These are phyloP conservation scores for Leucophenga varia DNA, from an alignment of 1,140 invertebrate genomes.

Conservation along the genomic window DNA sequence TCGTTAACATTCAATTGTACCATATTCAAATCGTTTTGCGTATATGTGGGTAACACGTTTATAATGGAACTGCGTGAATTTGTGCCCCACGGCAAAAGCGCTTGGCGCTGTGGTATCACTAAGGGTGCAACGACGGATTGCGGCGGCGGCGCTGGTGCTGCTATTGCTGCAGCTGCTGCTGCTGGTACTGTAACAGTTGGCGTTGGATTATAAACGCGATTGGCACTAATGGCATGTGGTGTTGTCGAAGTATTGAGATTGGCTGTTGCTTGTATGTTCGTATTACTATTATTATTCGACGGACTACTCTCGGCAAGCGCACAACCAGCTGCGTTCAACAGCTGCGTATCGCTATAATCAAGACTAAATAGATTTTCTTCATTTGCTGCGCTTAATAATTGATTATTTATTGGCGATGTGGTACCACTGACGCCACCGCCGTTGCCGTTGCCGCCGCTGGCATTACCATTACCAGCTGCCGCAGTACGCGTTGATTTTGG, in stretches of 20 bases:
- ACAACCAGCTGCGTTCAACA: too few species aligned
- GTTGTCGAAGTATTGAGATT: too few species aligned
- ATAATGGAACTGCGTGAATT: constrained; percentile 51
- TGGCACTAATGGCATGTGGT: too few species aligned
- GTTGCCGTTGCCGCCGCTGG: constrained; percentile 4
- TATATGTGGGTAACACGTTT: constrained; percentile 46
- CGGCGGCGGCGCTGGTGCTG: constrained; percentile 18
- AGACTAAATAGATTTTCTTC: too few species aligned
- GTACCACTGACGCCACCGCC: constrained; percentile 26
- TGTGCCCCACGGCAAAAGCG: constrained; percentile 50
- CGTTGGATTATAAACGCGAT: too few species aligned
- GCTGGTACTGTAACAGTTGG: constrained; percentile 14
- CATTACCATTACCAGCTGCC: neutral
- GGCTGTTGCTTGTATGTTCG: too few species aligned
- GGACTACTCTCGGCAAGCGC: neutral
- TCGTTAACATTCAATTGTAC: constrained; percentile 19
- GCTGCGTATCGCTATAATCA: too few species aligned
- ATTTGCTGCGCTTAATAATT: constrained; percentile 18
- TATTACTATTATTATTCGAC: too few species aligned
- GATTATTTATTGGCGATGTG: constrained; percentile 45
- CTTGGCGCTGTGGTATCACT: constrained; percentile 46
- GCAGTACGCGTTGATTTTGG: constrained; percentile 10
- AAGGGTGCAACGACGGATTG: too few species aligned
- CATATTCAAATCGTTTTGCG: constrained; percentile 38
- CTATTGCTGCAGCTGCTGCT: constrained; percentile 19